Base-by-base conservation (phyloP, 1,140 invertebrate genomes). In the Prorops nasuta region DNA sequence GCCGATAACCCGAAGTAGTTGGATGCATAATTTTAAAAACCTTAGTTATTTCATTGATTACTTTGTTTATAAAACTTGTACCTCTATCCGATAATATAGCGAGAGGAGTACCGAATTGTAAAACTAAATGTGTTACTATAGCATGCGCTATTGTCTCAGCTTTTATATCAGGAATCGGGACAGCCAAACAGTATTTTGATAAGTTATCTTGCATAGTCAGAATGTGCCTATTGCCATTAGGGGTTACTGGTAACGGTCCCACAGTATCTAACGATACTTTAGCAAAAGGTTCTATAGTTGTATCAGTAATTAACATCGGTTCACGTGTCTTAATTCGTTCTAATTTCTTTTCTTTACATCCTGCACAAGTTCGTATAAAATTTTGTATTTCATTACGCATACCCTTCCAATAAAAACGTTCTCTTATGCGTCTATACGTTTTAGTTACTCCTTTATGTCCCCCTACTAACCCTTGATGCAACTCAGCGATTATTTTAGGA, bases 291-390 rank as follows among this genome's bases (percentile, higher is more conserved):
- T 22, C 24, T 22, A 37, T 7, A 3, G 39, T 39, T 3, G 50
- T 56, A 22, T 44, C 36, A 1, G 54, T 56, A n/a, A 44, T 49
- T 18, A 22, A 16, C 36, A 58, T 19, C 1, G 51, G 51, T 22
- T 4, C 20, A 31, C 24, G 3, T 20, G 45, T 51, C 40, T 49
- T 49, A 4, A 38, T 24, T n/a, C 45, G 21, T 2, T 39, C 24
- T 36, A 55, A 20, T 56, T 66, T 66, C n/a, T 47, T 47, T 32
- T 46, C 16, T 40, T 63, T 56, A 28, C 60, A 66, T 19, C 39
- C 49, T 3, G 49, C 1, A 37, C 60, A 62, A 14, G 22, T 49
- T 20, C 41, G 32, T 9, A 54, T 45, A 31, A 36, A 35, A 9
- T 49, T 40, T 38, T 50, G 35, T 2, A 64, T 49, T 24, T 62